Evolutionary conservation across 1,140 invertebrate genomes (phyloP).

Genomic region (Scaptomyza pallida): DNA sequence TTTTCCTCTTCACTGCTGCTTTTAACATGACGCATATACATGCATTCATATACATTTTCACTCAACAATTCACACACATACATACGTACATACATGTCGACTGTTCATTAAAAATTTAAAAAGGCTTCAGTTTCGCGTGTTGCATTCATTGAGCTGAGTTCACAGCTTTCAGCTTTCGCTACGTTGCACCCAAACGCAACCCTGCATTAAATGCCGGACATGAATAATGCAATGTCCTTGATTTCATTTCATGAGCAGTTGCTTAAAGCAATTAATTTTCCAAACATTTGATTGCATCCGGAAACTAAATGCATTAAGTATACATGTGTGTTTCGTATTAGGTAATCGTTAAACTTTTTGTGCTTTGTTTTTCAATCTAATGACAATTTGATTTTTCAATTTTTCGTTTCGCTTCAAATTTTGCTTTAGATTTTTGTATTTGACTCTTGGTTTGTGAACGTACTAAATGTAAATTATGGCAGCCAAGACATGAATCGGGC

Average conservation of each 20-base stretch:
- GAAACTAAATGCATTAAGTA: too few relatives aligned
- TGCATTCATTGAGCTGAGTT: neutral
- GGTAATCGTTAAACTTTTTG: neutral
- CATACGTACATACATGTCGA: conserved; percentile 1
- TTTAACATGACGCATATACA: conserved; percentile 9
- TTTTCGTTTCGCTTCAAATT: too few relatives aligned
- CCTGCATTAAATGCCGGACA: neutral
- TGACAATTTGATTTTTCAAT: neutral
- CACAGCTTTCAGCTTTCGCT: conserved; percentile 17
- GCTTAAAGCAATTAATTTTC: neutral
- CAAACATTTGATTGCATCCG: too few relatives aligned
- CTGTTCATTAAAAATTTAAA: conserved; percentile 11
- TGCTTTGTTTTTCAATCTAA: neutral
- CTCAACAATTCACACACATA: conserved; percentile 18
- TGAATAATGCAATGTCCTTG: neutral
- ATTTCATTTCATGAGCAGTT: neutral
- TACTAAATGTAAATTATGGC: conserved; percentile 2
- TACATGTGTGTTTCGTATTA: too few relatives aligned
- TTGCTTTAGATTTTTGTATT: too few relatives aligned
- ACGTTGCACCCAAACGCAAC: neutral
- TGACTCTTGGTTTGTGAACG: neutral
- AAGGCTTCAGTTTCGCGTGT: conserved; percentile 11
- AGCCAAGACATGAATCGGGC: neutral
- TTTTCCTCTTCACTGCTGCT: conserved; percentile 30
- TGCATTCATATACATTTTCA: conserved; percentile 3